Evolutionary conservation across 2,888 invertebrate genomes (phyloP), one percentile per base, ranked within the genome.

Genomic region (Meiosimyza decipiens): DNA sequence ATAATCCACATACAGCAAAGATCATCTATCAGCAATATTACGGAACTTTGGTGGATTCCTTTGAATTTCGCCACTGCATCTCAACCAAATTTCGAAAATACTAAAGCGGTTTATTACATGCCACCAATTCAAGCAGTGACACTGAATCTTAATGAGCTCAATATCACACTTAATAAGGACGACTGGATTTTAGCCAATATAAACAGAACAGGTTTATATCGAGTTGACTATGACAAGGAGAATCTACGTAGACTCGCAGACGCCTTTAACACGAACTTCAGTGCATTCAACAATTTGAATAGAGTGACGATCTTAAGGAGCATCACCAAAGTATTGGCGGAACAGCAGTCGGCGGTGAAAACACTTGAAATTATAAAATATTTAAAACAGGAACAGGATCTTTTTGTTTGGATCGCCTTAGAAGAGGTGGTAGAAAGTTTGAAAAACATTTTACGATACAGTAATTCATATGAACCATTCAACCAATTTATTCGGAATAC

Each of bases 211-310:
- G 76, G 78, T 3, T 72, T 76, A 81, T 92, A 90, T 84, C 86
- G 92, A 79, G 91, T 92, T 1, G 91, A 92, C 80, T 94, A 94
- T 77, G 92, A 93, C 62, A 77, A 79, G 0, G 82, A 83, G 0
- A 92, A 92, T 82, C 92, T 92, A 92, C 81, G 85, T 0, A 86
- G 89, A 0, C 88, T 95, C 1, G 90, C 90, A 16, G 87, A 89
- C 50, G 90, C 75, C 91, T 64, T 87, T 92, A 89, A 40, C 80
- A 81, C 80, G 81, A 80, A 73, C 66, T 74, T 33, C 12, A 33
- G 7, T 3, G 47, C 3, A 12, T 47, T 47, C 33, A 33, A 40
- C 40, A 28, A 18, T n/a, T 18, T 33, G 3, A 28, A 40, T 13
- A 47, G 62, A 5, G 40, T 9, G 6, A 4, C 13, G 3, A 6